Evolutionary conservation across 1,140 invertebrate genomes (phyloP).

Genomic region (Drosophila kanapiae): DNA sequence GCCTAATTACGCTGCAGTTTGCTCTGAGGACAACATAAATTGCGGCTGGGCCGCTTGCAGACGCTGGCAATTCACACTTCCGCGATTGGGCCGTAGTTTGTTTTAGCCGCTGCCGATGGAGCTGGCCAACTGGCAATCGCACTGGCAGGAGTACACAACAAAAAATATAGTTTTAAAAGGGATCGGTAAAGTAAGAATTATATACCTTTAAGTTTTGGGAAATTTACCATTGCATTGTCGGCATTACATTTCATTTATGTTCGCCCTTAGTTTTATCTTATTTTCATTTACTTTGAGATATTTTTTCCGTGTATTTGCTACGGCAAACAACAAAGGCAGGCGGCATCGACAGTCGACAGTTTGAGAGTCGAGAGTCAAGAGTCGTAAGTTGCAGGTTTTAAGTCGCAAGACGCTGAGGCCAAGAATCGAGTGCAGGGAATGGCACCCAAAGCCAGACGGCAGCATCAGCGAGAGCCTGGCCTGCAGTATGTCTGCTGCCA

Average conservation of each 20-base stretch:
- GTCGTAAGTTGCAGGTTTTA: constrained; percentile 31
- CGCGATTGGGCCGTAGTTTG: constrained; percentile 58
- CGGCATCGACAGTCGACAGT: constrained; percentile 57
- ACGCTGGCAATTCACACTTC: constrained; percentile 73
- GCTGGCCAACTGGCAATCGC: constrained; percentile 17
- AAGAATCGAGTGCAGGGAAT: constrained; percentile 67
- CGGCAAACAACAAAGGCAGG: constrained; percentile 77
- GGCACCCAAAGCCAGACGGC: constrained; percentile 58
- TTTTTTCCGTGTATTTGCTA: constrained; percentile 15
- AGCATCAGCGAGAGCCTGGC: constrained; percentile 51
- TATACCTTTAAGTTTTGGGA: no score
- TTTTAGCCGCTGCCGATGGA: constrained; percentile 17
- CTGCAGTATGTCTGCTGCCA: constrained; percentile 78
- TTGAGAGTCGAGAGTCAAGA: constrained; percentile 47
- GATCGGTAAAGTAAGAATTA: no score
- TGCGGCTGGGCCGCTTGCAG: constrained; percentile 30
- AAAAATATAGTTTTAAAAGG: not conserved
- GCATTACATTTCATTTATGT: no score
- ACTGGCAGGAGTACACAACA: not conserved
- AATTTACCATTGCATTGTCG: no score
- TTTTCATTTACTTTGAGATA: not conserved
- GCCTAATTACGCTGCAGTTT: constrained; percentile 72
- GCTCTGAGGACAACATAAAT: constrained; percentile 34
- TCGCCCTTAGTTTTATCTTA: no score
- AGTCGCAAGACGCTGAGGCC: constrained; percentile 26